These are phyloP conservation scores for Brienomyrus longianalis DNA, from an alignment of 2,113 vertebrate species.

Conservation along the genomic window DNA sequence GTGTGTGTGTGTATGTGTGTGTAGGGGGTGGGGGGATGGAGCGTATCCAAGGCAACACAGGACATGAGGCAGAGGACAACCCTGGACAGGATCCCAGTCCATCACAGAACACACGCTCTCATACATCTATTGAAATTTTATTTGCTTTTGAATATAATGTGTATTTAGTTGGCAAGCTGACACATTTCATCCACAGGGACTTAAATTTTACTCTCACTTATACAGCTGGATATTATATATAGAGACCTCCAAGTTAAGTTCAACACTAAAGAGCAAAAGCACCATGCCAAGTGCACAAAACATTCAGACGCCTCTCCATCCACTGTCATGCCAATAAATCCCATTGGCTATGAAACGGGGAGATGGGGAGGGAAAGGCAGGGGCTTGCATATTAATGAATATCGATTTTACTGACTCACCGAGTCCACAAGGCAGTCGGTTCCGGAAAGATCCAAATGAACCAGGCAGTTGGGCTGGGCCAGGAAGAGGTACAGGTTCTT, in stretches of 20 bases:
- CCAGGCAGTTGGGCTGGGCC: constrained; percentile 81
- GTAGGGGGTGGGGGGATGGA: neutral
- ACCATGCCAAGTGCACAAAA: neutral
- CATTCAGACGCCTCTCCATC: neutral
- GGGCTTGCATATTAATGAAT: neutral
- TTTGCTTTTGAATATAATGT: neutral
- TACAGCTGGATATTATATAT: neutral
- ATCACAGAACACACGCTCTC: neutral
- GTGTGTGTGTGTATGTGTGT: neutral
- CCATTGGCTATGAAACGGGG: neutral
- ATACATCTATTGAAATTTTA: neutral
- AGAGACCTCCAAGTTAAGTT: neutral
- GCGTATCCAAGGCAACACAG: neutral
- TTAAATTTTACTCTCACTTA: neutral
- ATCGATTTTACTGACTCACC: constrained; percentile 54
- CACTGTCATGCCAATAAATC: neutral
- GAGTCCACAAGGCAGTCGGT: constrained; percentile 78
- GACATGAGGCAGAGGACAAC: neutral
- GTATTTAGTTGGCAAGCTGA: neutral
- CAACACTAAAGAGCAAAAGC: neutral
- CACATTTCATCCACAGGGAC: neutral
- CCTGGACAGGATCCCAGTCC: neutral
- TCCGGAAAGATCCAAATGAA: constrained; percentile 77
- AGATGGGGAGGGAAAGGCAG: neutral
- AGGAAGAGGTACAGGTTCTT: constrained; percentile 82